phyloP scores from a whole-genome alignment of 1,140 invertebrate genomes.

The Ganaspis sp. region DNA sequence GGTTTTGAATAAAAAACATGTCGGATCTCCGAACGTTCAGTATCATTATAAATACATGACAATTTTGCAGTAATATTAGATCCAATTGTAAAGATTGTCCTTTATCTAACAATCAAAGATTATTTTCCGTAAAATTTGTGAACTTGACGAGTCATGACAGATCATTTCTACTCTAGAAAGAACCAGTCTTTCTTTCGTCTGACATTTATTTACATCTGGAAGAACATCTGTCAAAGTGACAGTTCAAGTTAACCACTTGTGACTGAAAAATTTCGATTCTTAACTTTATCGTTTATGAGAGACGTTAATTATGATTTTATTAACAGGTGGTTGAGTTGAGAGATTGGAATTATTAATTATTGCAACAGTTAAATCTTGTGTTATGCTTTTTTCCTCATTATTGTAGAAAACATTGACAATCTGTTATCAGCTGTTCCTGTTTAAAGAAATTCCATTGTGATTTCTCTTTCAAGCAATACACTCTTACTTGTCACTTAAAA shows the following conservation, averaged over 20 bases:
- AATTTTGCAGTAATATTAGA: neutral
- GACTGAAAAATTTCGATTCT: slow-evolving; percentile 30
- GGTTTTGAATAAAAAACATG: slow-evolving; percentile 23
- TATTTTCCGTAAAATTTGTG: neutral
- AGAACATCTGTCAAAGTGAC: slow-evolving; percentile 56
- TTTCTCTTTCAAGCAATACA: neutral
- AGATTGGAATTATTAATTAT: neutral
- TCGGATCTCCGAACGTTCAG: slow-evolving; percentile 23
- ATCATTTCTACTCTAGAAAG: neutral
- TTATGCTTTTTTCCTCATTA: slow-evolving; percentile 27
- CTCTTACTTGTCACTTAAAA: neutral
- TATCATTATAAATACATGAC: slow-evolving; percentile 13
- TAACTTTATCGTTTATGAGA: slow-evolving; percentile 25
- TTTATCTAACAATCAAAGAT: neutral
- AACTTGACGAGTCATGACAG: neutral
- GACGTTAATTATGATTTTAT: neutral
- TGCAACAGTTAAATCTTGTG: neutral
- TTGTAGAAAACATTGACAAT: slow-evolving; percentile 11
- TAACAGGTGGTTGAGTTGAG: neutral
- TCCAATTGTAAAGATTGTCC: neutral
- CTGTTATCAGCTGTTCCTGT: neutral
- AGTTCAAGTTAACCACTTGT: slow-evolving; percentile 22
- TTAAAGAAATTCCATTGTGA: slow-evolving; percentile 6
- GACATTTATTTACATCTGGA: slow-evolving; percentile 50
- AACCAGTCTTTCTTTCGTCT: slow-evolving; percentile 18